phyloP scores from a whole-genome alignment of 2,888 invertebrate genomes.

The Gryllus longicercus region DNA sequence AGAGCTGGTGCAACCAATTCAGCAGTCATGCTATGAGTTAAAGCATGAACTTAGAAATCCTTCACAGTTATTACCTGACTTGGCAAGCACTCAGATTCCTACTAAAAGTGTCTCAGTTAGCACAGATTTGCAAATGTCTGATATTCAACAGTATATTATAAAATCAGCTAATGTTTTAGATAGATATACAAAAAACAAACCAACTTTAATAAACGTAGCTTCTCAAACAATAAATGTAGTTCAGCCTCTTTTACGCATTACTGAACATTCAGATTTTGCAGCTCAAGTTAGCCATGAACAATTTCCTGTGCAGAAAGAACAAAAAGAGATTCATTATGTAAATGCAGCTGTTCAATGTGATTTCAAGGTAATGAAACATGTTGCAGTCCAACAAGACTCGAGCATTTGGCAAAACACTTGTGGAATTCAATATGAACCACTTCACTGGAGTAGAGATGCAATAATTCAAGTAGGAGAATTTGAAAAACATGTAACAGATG shows the following conservation, averaged over 20 bases:
- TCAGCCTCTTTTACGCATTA: background rate
- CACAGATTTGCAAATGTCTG: background rate
- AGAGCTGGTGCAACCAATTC: background rate
- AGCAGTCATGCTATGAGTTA: background rate
- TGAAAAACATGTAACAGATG: conserved; percentile 34
- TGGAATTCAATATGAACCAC: background rate
- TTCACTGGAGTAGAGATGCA: conserved; percentile 34
- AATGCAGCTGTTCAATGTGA: background rate
- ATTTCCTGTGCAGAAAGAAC: background rate
- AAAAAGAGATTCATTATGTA: background rate
- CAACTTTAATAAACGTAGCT: background rate
- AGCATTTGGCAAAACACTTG: background rate
- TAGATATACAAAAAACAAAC: background rate
- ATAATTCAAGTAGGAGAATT: conserved; percentile 36
- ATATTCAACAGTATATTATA: background rate
- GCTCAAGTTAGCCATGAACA: conserved; percentile 35
- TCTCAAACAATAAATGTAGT: background rate
- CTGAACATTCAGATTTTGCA: conserved; percentile 38
- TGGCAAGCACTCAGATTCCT: background rate
- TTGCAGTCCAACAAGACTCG: background rate
- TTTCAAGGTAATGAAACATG: background rate
- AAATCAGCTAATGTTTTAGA: background rate
- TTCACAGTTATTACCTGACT: background rate
- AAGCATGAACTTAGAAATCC: background rate
- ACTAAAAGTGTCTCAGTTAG: background rate